phyloP scores from a whole-genome alignment of 64 coral and sea anemone species.

The Montipora sp. region DNA sequence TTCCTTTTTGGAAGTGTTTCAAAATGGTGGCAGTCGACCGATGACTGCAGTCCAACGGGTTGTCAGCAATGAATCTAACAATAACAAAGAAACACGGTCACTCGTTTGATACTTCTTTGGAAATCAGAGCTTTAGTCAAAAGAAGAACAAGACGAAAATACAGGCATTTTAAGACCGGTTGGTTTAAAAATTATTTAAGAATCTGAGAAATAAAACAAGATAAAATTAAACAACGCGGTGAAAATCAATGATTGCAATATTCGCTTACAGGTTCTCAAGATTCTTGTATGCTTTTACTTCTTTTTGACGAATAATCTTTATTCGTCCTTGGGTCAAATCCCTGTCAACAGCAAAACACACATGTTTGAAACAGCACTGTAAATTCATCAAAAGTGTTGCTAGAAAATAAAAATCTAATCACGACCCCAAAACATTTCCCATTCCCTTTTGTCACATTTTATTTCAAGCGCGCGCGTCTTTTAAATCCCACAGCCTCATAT shows the following conservation, averaged over 20 bases:
- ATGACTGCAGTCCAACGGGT: conserved; percentile 27
- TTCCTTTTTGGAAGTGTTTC: conserved; percentile 1
- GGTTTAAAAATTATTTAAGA: too few relatives aligned
- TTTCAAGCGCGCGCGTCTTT: too few relatives aligned
- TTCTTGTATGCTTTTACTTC: conserved; percentile 6
- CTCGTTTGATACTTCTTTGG: not conserved
- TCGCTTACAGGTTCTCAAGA: conserved; percentile 28
- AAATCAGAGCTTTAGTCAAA: not conserved
- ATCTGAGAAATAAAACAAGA: not conserved
- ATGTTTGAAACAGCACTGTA: not conserved
- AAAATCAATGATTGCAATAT: not conserved
- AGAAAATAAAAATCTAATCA: too few relatives aligned
- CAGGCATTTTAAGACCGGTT: too few relatives aligned
- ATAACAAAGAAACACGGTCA: not conserved
- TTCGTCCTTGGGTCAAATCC: conserved; percentile 26
- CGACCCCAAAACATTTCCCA: too few relatives aligned
- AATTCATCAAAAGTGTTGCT: too few relatives aligned
- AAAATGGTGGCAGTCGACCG: not conserved
- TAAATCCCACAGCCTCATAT: too few relatives aligned
- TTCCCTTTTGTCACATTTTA: too few relatives aligned
- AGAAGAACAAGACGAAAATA: too few relatives aligned
- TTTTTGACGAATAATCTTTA: not conserved
- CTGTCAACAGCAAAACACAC: not conserved
- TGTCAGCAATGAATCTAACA: not conserved
- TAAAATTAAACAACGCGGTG: not conserved